Evolutionary conservation across 2,113 vertebrate genomes (phyloP), one percentile per base, ranked within the genome.

Genomic region (Oryzias celebensis): DNA sequence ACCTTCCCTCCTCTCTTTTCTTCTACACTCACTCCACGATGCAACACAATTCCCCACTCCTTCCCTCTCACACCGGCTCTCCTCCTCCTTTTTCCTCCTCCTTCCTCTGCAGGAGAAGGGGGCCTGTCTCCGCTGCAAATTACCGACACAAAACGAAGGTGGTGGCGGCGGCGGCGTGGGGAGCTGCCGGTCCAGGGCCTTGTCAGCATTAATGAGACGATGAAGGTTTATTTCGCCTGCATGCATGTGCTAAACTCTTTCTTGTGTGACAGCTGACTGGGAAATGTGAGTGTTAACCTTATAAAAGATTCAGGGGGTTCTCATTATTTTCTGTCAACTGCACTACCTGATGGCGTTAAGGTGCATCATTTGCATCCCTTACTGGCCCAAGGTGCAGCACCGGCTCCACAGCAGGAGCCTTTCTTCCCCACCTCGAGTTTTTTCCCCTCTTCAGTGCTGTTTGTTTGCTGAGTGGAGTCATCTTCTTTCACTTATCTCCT

Each of bases 271-370:
- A 99, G 97, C 96, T 97, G 96, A 92, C 96, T 96, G 91, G 85
- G 93, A 94, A 92, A 94, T 93, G 91, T 92, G 92, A 95, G 94
- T 95, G 95, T 96, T 99, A 97, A 98, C 96, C 97, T 98, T 98
- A 98, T 99, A 97, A 99, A 99, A 99, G 95, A 99, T 98, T 98
- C 98, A 98, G 95, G 93, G 93, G 84, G 91, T 96, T 96, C 97
- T 99, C 97, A 97, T 99, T 99, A 99, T 98, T 96, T 97, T 93
- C 95, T 98, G 97, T 97, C 96, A 96, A 94, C 94, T 93, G 91
- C 94, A 92, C 91, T 94, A 91, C 94, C 94, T 90, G 95, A 94
- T 91, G 90, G 93, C 91, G 94, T 93, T 84, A 78, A 86, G 91
- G 80, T 92, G 90, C 88, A 92, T 93, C 91, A 98, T 98, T 95